Conservation (phyloP, 1,140 invertebrate genomes). For the Papilio helenus region DNA sequence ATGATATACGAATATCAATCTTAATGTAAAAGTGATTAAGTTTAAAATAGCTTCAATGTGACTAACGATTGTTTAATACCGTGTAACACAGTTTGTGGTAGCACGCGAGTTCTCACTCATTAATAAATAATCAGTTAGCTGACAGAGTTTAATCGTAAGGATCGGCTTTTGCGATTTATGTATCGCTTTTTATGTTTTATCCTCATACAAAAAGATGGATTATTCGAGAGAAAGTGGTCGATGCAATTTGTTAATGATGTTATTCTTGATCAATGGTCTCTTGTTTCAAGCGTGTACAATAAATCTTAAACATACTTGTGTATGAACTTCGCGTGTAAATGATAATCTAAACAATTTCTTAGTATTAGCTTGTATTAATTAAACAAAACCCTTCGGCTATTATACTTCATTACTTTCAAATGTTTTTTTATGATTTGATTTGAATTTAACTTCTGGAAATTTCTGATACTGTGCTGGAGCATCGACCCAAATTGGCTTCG, state of each 20-base stretch:
- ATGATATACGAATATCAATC: conserved; percentile 1
- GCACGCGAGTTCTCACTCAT: conserved; percentile 19
- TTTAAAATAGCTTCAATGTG: not conserved
- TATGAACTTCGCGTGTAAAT: not conserved
- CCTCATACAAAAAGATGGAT: conserved; percentile 3
- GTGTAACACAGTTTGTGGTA: conserved; percentile 20
- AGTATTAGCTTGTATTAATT: not conserved
- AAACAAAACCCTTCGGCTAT: not conserved
- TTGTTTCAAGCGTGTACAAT: conserved; percentile 12
- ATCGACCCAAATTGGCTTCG: too few species aligned
- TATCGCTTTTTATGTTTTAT: conserved; percentile 1
- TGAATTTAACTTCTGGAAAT: too few species aligned
- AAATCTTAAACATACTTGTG: not conserved
- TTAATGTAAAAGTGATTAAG: not conserved
- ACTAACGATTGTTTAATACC: conserved; percentile 29
- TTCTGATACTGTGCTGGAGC: too few species aligned
- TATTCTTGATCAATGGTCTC: conserved; percentile 7
- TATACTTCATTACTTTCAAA: not conserved
- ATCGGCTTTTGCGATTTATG: conserved; percentile 25
- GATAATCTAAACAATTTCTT: not conserved
- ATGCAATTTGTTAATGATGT: conserved; percentile 19
- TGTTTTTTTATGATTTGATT: too few species aligned
- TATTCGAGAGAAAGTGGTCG: conserved; percentile 17
- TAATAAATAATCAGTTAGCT: conserved; percentile 34
- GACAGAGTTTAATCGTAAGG: conserved; percentile 25